Conservation (phyloP, 2,888 invertebrate species). For the Agrotis puta region DNA sequence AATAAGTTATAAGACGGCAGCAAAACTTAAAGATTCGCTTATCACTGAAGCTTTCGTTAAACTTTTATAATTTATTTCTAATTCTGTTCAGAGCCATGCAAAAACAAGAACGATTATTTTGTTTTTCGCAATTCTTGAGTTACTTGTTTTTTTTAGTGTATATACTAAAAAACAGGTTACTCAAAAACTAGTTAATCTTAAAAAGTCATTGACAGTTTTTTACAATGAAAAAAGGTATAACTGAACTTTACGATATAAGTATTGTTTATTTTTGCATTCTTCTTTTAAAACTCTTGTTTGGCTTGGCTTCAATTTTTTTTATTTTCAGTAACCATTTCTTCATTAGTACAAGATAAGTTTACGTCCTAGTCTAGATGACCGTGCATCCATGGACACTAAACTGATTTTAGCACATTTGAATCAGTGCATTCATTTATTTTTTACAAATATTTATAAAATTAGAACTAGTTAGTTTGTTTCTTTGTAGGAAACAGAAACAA, state of each 20-base stretch:
- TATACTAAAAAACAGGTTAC: too few relatives aligned
- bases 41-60: neutral
- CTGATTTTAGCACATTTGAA: neutral
- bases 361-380: accelerated
- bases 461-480: conserved; percentile 10
- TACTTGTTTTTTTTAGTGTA: neutral
- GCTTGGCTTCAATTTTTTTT: conserved; percentile 2
- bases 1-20: too few relatives aligned
- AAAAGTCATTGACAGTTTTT: conserved; percentile 3
- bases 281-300: conserved; percentile 5
- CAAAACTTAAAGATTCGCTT: neutral
- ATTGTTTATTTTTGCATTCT: conserved; percentile 24
- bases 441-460: conserved; percentile 9
- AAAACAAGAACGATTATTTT: neutral
- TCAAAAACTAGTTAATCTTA: conserved; percentile 8
- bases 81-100: neutral
- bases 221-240: conserved; percentile 2
- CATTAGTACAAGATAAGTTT: neutral
- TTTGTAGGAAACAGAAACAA: conserved; percentile 32
- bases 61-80: neutral
- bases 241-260: neutral
- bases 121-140: neutral
- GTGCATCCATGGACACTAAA: neutral
- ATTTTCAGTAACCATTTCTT: neutral
- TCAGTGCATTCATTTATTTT: conserved; percentile 15